Evolutionary conservation across 2,888 invertebrate species (phyloP).

Genomic region (Cinara cedri): DNA sequence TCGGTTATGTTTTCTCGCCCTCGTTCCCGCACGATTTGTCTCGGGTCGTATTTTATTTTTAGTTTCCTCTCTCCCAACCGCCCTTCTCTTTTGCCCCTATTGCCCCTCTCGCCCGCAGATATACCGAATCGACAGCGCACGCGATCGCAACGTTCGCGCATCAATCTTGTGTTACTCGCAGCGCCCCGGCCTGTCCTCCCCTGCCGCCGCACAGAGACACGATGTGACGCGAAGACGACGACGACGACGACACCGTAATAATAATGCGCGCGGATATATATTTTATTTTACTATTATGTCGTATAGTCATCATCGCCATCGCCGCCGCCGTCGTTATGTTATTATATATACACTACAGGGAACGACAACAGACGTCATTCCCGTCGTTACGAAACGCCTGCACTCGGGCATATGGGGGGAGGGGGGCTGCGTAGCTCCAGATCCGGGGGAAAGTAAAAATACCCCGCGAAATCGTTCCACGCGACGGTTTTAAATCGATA

Average conservation of each 20-base stretch:
- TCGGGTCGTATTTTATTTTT: slow-evolving; percentile 21
- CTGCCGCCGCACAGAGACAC: neutral
- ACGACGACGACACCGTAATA: too few relatives aligned
- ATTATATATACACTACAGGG: too few relatives aligned
- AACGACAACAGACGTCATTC: too few relatives aligned
- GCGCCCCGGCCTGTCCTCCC: neutral
- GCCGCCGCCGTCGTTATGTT: too few relatives aligned
- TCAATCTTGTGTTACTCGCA: slow-evolving; percentile 41
- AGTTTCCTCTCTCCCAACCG: neutral
- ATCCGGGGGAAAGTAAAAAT: too few relatives aligned
- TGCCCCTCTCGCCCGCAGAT: too few relatives aligned
- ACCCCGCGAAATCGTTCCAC: too few relatives aligned
- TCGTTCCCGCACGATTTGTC: slow-evolving; percentile 42
- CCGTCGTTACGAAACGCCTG: too few relatives aligned
- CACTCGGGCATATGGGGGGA: too few relatives aligned
- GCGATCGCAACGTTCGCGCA: slow-evolving; percentile 37
- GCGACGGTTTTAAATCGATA: too few relatives aligned
- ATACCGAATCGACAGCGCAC: slow-evolving; percentile 39
- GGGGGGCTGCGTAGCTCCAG: too few relatives aligned
- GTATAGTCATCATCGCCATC: neutral
- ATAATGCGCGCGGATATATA: neutral
- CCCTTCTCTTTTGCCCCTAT: too few relatives aligned
- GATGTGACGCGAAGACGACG: neutral
- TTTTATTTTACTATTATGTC: neutral
- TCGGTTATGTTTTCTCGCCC: slow-evolving; percentile 48